Conservation (phyloP, 2,888 invertebrate genomes). For the Pristionchus maxplancki region DNA sequence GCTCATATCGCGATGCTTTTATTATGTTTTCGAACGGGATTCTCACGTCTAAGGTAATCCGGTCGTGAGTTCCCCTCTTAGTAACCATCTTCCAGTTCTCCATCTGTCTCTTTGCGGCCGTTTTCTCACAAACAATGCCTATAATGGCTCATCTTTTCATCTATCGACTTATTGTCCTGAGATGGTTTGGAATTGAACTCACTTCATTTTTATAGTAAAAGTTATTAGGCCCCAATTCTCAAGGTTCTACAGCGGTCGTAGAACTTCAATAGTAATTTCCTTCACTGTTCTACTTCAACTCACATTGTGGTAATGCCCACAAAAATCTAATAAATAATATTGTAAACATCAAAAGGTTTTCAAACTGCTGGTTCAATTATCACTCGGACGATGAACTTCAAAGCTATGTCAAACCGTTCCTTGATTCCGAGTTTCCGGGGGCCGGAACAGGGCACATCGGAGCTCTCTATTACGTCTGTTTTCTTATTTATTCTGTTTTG, state of each 20-base stretch:
- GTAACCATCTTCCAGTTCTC: background rate
- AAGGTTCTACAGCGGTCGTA: background rate
- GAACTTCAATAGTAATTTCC: background rate
- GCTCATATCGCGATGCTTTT: slow-evolving; percentile 21
- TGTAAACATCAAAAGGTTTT: background rate
- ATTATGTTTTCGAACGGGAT: slow-evolving; percentile 27
- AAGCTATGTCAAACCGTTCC: background rate
- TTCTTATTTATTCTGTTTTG: background rate
- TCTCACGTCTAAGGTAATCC: slow-evolving; percentile 1
- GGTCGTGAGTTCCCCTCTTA: background rate
- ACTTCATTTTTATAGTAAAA: too few relatives aligned
- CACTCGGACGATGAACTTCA: slow-evolving; percentile 14
- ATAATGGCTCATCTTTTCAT: slow-evolving; percentile 37
- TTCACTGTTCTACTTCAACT: background rate
- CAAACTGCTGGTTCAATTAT: slow-evolving; percentile 26
- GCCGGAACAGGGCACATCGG: background rate
- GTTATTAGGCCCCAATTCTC: background rate
- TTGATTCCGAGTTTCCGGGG: background rate
- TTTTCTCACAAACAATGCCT: slow-evolving; percentile 31
- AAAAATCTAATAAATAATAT: too few relatives aligned
- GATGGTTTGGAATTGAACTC: background rate
- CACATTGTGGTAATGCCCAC: background rate
- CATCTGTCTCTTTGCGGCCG: background rate
- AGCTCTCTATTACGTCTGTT: background rate
- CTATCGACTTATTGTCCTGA: background rate